These are phyloP conservation scores for Epinephelus lanceolatus DNA, from an alignment of 2,113 vertebrate species.

Conservation along the genomic window DNA sequence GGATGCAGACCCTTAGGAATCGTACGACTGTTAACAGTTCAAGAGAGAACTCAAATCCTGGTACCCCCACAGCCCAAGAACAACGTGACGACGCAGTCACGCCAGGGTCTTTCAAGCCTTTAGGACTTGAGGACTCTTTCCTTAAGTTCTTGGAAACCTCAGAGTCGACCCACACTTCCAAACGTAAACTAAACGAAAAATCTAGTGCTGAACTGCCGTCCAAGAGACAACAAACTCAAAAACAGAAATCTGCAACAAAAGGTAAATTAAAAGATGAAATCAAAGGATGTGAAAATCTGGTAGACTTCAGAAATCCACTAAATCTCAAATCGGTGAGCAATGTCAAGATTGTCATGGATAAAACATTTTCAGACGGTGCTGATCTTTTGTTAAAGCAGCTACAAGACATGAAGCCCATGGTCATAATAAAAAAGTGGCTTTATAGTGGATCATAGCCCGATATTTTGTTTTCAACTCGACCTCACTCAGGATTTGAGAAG, in stretches of 20 bases:
- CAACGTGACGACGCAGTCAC: slow-evolving; percentile 86
- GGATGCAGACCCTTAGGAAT: slow-evolving; percentile 79
- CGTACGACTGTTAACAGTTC: slow-evolving; percentile 76
- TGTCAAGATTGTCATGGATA: slow-evolving; percentile 96
- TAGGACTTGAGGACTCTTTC: slow-evolving; percentile 94
- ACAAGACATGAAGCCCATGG: slow-evolving; percentile 96
- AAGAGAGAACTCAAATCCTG: slow-evolving; percentile 87
- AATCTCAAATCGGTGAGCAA: slow-evolving; percentile 90
- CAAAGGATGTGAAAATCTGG: slow-evolving; percentile 84
- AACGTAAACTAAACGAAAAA: slow-evolving; percentile 87
- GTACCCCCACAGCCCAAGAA: slow-evolving; percentile 83
- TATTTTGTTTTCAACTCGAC: slow-evolving; percentile 80
- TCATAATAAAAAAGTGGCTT: slow-evolving; percentile 90
- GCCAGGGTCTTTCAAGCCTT: slow-evolving; percentile 92
- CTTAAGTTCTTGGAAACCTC: slow-evolving; percentile 92
- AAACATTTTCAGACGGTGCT: slow-evolving; percentile 90
- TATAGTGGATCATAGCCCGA: slow-evolving; percentile 81
- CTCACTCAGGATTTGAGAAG: slow-evolving; percentile 90
- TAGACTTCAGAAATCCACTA: slow-evolving; percentile 93
- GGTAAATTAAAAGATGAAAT: slow-evolving; percentile 69
- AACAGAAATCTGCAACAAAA: slow-evolving; percentile 66
- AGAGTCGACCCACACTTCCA: slow-evolving; percentile 91
- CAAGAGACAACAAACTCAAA: slow-evolving; percentile 78
- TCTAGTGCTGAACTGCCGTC: slow-evolving; percentile 71
- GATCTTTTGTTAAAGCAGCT: slow-evolving; percentile 94